Evolutionary conservation across 2,797 vertebrate species (phyloP).

Genomic region (Fundulus diaphanus): DNA sequence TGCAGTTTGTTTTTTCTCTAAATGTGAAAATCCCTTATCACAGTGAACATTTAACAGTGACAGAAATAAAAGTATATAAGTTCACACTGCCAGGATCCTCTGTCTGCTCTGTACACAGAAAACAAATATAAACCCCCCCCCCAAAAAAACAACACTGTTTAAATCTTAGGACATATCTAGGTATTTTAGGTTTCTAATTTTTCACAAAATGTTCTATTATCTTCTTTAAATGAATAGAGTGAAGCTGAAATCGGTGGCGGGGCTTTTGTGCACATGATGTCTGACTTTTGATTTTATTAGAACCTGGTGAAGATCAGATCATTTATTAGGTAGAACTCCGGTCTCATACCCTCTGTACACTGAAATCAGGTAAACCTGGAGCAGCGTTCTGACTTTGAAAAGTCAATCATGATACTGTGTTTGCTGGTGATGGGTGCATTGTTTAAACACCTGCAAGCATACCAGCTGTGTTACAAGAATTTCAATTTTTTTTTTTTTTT

Average conservation of each 20-base stretch:
- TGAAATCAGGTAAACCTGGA: background rate
- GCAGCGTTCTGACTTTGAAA: background rate
- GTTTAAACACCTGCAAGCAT: background rate
- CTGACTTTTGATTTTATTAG: background rate
- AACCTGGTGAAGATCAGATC: background rate
- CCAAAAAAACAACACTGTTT: background rate
- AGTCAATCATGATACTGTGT: background rate
- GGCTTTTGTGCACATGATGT: background rate
- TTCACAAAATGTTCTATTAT: background rate
- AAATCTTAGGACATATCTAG: background rate
- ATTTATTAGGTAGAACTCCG: background rate
- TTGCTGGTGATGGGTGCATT: background rate
- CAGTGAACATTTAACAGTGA: background rate
- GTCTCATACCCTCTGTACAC: background rate
- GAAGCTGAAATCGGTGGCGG: background rate
- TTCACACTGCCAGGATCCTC: background rate
- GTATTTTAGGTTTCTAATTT: background rate
- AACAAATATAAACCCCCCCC: background rate
- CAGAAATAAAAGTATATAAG: background rate
- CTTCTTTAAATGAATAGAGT: background rate
- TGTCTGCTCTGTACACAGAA: background rate
- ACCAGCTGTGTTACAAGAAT: background rate
- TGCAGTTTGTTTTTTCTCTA: background rate
- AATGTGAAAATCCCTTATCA: background rate
- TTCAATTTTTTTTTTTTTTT: background rate